Percentiles rank a stretch among this genome's conserved stretches.
phyloP scores from a whole-genome alignment of 1,140 invertebrate species.

The Drosophila melanica region DNA sequence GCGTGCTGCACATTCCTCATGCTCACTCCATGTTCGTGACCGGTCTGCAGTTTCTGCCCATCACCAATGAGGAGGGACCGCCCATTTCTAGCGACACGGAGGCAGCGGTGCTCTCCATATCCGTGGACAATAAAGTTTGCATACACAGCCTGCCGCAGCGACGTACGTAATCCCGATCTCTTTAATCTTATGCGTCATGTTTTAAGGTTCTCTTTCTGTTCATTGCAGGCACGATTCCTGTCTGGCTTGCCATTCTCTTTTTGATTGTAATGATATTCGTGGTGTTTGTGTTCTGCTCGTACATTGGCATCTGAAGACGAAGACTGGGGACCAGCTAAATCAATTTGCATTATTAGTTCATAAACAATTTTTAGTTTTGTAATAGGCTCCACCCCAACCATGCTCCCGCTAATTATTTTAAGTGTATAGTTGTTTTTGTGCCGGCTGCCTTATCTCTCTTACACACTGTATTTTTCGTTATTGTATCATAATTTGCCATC shows the following conservation, averaged over 20 bases:
- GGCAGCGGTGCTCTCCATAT: constrained; percentile 95
- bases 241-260: constrained; percentile 90
- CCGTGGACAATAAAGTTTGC: constrained; percentile 96
- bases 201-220: constrained; percentile 21
- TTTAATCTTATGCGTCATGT: background rate
- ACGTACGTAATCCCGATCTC: constrained; percentile 86
- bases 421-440: constrained; percentile 61
- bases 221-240: constrained; percentile 89
- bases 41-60: constrained; percentile 94
- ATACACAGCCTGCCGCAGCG: constrained; percentile 94
- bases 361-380: constrained; percentile 61
- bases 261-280: constrained; percentile 89
- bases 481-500: constrained; percentile 36
- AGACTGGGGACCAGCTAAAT: constrained; percentile 42
- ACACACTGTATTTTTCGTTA: constrained; percentile 32
- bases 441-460: constrained; percentile 65
- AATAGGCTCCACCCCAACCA: constrained; percentile 16
- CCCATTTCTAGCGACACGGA: constrained; percentile 89
- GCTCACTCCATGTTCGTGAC: constrained; percentile 98
- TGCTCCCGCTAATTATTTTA: constrained; percentile 64
- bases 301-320: constrained; percentile 90
- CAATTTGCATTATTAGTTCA: constrained; percentile 68
- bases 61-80: constrained; percentile 86
- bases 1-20: constrained; percentile 90
- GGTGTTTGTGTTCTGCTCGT: constrained; percentile 91